Conservation (phyloP, 2,797 vertebrate genomes). For the Tamandua tetradactyla region DNA sequence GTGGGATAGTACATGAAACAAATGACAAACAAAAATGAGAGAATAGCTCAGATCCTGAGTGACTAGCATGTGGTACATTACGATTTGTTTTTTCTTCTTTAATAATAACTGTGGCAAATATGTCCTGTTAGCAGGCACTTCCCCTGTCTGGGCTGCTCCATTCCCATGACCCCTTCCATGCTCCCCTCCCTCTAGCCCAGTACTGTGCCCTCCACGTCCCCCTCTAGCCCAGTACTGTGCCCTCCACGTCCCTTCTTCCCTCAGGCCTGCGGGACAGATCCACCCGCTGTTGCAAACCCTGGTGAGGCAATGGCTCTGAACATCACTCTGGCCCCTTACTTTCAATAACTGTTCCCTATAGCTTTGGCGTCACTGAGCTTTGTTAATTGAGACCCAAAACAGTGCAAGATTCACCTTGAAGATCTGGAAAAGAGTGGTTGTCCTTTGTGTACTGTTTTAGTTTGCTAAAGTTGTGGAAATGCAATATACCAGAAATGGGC, state of each 20-base stretch:
- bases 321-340: fast-evolving
- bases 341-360: fast-evolving
- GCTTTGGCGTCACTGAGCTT: background rate
- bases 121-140: background rate
- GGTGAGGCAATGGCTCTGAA: fast-evolving
- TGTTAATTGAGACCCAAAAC: background rate
- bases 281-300: fast-evolving
- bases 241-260: background rate
- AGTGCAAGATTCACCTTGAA: fast-evolving
- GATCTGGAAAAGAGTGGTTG: background rate
- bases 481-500: no score
- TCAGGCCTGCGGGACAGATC: fast-evolving
- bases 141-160: background rate
- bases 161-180: background rate
- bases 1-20: no score
- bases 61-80: background rate
- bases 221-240: background rate
- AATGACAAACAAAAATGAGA: no score
- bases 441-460: background rate
- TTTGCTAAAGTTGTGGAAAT: no score
- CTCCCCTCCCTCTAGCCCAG: background rate
- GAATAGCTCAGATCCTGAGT: background rate
- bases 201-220: background rate
- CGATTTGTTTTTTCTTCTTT: background rate
- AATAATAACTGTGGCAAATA: background rate